A percentile compares a stretch with the other conserved stretches of the same genome.
phyloP scores from a whole-genome alignment of 92 coral and sea anemone genomes.

The Diadumene lineata region DNA sequence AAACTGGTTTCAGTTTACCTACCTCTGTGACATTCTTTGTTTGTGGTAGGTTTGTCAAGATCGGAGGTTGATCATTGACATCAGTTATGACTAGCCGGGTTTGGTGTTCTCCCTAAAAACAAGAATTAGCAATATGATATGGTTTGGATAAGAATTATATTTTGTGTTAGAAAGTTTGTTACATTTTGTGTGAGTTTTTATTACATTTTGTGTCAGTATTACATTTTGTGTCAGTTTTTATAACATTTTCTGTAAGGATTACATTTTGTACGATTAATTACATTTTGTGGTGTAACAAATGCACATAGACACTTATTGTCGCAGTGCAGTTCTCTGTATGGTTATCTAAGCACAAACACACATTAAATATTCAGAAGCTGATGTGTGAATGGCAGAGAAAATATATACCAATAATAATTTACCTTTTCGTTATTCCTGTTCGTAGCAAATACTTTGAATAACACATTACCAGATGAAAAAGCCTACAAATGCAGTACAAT shows the following conservation, averaged over 20 bases:
- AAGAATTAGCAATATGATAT: background rate
- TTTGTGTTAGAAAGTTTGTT: no score
- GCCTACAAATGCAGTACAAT: background rate
- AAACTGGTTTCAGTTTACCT: constrained; percentile 6
- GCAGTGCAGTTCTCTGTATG: no score
- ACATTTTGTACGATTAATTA: background rate
- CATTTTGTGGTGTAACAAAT: background rate
- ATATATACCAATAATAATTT: background rate
- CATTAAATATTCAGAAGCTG: no score
- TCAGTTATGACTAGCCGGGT: constrained; percentile 19
- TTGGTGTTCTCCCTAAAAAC: background rate
- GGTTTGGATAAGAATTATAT: background rate
- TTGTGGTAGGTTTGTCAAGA: constrained; percentile 36
- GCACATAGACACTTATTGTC: background rate
- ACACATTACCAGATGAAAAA: background rate
- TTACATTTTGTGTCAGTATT: no score
- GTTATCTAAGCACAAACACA: background rate
- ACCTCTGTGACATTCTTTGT: constrained; percentile 46
- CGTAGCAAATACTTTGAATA: background rate
- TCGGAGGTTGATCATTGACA: constrained; percentile 49
- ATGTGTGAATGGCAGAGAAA: background rate
- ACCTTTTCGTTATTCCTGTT: constrained; percentile 3
- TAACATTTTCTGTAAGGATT: no score
- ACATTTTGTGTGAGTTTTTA: no score
- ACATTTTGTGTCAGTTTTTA: no score